Evolutionary conservation across 1,140 invertebrate genomes (phyloP), one percentile per base, ranked within the genome.

Genomic region (Achroia grisella): DNA sequence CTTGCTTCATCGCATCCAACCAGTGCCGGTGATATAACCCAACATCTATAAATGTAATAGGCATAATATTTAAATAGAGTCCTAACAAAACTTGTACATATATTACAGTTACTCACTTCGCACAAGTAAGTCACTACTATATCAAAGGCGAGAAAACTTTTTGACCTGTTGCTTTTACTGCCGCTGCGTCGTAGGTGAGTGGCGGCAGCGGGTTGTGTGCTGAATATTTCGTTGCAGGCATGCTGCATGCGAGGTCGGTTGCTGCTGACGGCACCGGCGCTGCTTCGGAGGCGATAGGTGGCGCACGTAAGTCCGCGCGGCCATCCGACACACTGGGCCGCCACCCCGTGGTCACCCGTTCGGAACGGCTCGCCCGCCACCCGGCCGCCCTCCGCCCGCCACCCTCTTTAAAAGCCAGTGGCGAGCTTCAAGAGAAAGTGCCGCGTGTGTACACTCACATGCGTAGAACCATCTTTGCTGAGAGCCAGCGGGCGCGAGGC

Each of bases 401-500:
- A 71, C 78, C 78, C 78, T 62, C 72, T 83, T 83, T 79, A 81
- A 83, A 83, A 83, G 79, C 77, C 79, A 83, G 73, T 79, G 77
- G 77, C 77, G 79, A 83, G 79, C 72, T 83, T 78, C 70, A 80
- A 80, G 79, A 83, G 78, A 82, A 79, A 81, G 71, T 78, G 78
- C 71, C 72, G 67, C 75, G 74, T 79, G 67, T 79, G 73, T 79
- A 80, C 71, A 61, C 74, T 73, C 79, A 78, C 79, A 78, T 79
- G 64, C 75, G 71, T 75, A 76, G 52, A 64, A 63, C 69, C 74
- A 78, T 81, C 74, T 78, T 82, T 71, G 68, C 70, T 62, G 60
- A 71, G 62, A 63, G 52, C 64, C 56, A 58, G 53, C 62, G 56
- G 52, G 56, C 61, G 58, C 56, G 61, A 59, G 62, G 58, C 56